phyloP scores from a whole-genome alignment of 2,888 invertebrate genomes.

The Ophion ventricosus region DNA sequence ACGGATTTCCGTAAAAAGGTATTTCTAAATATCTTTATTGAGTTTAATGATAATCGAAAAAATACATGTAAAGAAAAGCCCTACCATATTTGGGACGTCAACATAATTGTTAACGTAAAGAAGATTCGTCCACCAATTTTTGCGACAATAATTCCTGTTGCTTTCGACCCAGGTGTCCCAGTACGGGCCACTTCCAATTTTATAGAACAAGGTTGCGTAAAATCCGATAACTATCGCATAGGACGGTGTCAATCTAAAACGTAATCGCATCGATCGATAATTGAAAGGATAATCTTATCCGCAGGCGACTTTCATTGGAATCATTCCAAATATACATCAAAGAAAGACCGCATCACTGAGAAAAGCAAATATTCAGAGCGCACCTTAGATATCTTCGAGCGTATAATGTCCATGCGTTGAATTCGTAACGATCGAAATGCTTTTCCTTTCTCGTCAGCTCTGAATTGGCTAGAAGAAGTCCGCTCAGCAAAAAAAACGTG shows the following conservation, averaged over 20 bases:
- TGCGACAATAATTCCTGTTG: constrained; percentile 77
- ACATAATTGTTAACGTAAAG: constrained; percentile 82
- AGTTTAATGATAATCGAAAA: neutral
- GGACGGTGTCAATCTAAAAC: constrained; percentile 89
- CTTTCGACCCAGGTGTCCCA: constrained; percentile 87
- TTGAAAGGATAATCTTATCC: neutral
- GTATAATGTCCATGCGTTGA: constrained; percentile 87
- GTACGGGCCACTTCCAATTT: constrained; percentile 89
- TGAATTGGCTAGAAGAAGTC: constrained; percentile 77
- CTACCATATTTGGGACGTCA: constrained; percentile 77
- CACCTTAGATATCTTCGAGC: constrained; percentile 89
- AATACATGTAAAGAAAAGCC: constrained; percentile 13
- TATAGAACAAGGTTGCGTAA: constrained; percentile 89
- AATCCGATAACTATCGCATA: constrained; percentile 89
- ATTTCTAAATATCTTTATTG: too few species aligned
- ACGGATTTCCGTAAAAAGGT: too few species aligned
- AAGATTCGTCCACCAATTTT: constrained; percentile 83
- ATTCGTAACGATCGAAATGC: constrained; percentile 58
- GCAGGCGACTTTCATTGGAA: neutral
- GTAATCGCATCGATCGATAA: constrained; percentile 40
- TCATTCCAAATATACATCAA: neutral
- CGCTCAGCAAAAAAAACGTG: constrained; percentile 80
- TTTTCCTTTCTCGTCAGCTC: constrained; percentile 69
- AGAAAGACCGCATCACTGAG: neutral
- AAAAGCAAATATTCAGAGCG: constrained; percentile 40